Base-by-base conservation (phyloP, 2,113 vertebrate genomes). In the Romanogobio albipinnatus region DNA sequence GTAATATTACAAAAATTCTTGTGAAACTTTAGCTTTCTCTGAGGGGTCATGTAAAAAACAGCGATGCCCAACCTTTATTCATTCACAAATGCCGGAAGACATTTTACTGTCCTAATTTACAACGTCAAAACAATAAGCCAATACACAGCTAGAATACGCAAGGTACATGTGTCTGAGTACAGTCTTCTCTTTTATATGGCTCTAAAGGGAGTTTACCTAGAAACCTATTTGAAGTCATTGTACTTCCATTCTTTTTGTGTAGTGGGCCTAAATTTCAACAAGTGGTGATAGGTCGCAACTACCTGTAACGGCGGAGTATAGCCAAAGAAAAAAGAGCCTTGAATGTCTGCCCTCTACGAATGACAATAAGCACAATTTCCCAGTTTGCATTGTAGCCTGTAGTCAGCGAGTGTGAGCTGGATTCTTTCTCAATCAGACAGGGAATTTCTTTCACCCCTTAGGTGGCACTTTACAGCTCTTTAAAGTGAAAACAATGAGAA, bases 181-280 rank as follows among this genome's bases (percentile, higher is more conserved):
- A 77, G 86, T 90, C 83, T 85, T 89, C 88, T 83, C 90, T 91
- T 92, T 90, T 92, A 85, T 87, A 71, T 49, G 43, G 71, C 84
- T 84, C 85, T 90, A 87, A 82, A 84, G 91, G 91, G 91, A 92
- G 91, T 94, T 93, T 91, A 94, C 93, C 91, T 94, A 89, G 84
- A 94, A 93, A 93, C 90, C 76, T 91, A 93, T 95, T 95, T 95
- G 94, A 95, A 94, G 95, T 95, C 94, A 93, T 95, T 95, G 95
- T 95, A 75, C 80, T 87, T 86, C 84, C 84, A 86, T 88, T 90
- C 84, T 93, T 92, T 92, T 94, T 95, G 94, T 94, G 86, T 93
- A 89, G 86, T 83, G 33, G 88, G 86, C 89, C 85, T 89, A 94
- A 91, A 94, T 93, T 91, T 93, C 90, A 92, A 93, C 93, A 91